phyloP scores from a whole-genome alignment of 1,140 invertebrate species.

The Periplaneta americana region DNA sequence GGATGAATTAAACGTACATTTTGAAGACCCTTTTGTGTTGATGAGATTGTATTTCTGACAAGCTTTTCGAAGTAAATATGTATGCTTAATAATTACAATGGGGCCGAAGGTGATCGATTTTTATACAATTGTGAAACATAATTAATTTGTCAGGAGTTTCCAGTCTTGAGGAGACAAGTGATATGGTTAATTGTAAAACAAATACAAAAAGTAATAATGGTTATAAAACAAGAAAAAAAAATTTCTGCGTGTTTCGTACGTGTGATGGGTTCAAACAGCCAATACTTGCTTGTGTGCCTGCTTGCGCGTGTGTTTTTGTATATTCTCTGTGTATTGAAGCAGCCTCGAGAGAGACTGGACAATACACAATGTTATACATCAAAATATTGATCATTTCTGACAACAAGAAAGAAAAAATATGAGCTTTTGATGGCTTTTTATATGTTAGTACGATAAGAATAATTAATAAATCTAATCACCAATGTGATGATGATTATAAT shows the following conservation, averaged over 20 bases:
- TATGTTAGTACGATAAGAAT: slow-evolving; percentile 8
- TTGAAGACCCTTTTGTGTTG: neutral
- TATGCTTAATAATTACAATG: neutral
- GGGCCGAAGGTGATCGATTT: neutral
- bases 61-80: neutral
- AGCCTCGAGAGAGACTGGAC: neutral
- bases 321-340: neutral
- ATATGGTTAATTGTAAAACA: neutral
- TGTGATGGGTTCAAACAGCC: neutral
- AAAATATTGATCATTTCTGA: neutral
- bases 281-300: slow-evolving; percentile 5
- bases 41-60: neutral
- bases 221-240: neutral
- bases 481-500: neutral
- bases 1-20: too few relatives aligned
- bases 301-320: neutral
- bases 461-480: slow-evolving; percentile 1
- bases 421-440: slow-evolving; percentile 10
- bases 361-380: slow-evolving; percentile 2
- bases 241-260: neutral
- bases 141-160: neutral
- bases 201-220: neutral
- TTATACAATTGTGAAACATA: neutral
- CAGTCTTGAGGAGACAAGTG: neutral
- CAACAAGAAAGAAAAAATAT: neutral